Percentiles rank a stretch among this genome's conserved stretches.
Conservation (phyloP, 2,888 invertebrate species). For the Nymphalis urticae region DNA sequence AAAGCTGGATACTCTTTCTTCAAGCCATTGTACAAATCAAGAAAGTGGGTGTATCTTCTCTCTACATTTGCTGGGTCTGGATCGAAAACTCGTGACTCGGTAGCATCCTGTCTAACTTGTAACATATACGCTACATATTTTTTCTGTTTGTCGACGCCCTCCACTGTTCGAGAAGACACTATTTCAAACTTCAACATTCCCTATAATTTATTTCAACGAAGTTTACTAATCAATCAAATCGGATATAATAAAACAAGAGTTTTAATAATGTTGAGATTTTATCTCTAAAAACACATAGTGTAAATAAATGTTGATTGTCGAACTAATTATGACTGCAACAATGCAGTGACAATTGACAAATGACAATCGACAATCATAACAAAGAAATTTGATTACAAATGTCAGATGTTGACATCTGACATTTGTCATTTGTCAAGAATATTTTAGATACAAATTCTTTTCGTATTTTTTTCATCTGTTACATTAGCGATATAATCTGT, state of each 20-base stretch:
- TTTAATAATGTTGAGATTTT: background rate
- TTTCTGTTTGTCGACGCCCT: slow-evolving; percentile 82
- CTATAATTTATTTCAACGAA: background rate
- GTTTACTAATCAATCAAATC: background rate
- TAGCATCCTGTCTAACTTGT: slow-evolving; percentile 83
- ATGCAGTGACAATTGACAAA: background rate
- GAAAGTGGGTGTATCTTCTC: slow-evolving; percentile 87
- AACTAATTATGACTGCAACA: background rate
- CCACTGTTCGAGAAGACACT: slow-evolving; percentile 84
- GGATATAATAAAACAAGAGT: background rate
- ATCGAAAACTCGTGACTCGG: slow-evolving; percentile 70
- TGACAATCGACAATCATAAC: slow-evolving; percentile 12
- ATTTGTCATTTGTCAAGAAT: background rate
- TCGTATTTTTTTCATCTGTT: no score
- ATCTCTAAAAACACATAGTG: background rate
- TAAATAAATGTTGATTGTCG: slow-evolving; percentile 2
- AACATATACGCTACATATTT: slow-evolving; percentile 87
- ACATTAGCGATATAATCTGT: no score
- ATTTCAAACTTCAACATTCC: slow-evolving; percentile 84
- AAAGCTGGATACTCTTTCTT: slow-evolving; percentile 81
- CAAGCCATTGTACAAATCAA: slow-evolving; percentile 83
- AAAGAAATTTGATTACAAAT: background rate
- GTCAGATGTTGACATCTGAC: background rate
- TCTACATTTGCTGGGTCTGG: slow-evolving; percentile 84
- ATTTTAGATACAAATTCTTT: background rate